Percentiles rank a stretch among this genome's conserved stretches.
Conservation (phyloP, 2,888 invertebrate genomes). For the Cheilosia soror region DNA sequence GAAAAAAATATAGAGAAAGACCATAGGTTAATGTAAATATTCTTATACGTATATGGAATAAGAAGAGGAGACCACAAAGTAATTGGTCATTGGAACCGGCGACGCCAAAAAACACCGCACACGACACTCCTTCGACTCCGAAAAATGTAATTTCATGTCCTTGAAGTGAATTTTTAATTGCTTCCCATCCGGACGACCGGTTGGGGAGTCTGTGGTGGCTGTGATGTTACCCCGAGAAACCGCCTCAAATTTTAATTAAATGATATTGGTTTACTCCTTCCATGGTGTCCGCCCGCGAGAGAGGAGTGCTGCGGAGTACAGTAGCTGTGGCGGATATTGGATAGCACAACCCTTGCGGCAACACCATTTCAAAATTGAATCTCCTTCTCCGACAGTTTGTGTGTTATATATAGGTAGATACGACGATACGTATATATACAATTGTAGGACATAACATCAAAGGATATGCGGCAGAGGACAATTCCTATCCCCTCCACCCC, state of each 20-base stretch:
- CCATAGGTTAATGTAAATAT: conserved; percentile 64
- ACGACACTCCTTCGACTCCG: conserved; percentile 31
- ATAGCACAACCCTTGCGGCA: conserved; percentile 66
- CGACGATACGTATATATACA: conserved; percentile 8
- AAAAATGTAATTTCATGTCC: conserved; percentile 72
- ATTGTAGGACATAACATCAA: conserved; percentile 28
- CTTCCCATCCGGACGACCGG: conserved; percentile 60
- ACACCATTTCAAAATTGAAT: conserved; percentile 72
- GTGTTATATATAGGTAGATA: background rate
- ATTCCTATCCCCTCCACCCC: conserved; percentile 10
- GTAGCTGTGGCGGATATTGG: conserved; percentile 60
- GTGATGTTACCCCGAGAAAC: conserved; percentile 68
- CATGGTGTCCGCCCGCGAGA: background rate
- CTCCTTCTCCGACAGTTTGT: conserved; percentile 31
- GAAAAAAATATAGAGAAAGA: conserved; percentile 26
- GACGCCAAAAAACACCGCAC: conserved; percentile 39
- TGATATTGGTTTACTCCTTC: conserved; percentile 69
- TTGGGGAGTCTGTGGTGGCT: conserved; percentile 52
- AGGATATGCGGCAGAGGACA: conserved; percentile 29
- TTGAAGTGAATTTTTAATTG: conserved; percentile 74
- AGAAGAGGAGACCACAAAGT: conserved; percentile 46
- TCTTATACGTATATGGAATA: conserved; percentile 13
- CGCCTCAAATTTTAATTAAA: conserved; percentile 74
- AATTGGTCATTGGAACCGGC: conserved; percentile 64
- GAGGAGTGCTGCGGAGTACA: background rate